phyloP scores from a whole-genome alignment of 2,797 vertebrate genomes.

The Linurgus olivaceus region DNA sequence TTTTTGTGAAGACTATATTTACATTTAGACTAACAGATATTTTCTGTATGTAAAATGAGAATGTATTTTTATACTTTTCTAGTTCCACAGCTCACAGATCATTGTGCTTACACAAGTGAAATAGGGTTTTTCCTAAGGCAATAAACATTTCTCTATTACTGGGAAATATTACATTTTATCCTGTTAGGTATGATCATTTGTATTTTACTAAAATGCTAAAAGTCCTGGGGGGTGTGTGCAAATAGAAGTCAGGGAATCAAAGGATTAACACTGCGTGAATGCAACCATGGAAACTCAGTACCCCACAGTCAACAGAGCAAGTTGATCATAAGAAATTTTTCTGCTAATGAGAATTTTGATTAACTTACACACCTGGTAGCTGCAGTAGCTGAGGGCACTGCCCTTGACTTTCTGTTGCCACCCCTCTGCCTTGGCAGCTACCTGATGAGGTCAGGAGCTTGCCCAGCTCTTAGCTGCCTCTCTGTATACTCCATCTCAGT shows the following conservation, averaged over 20 bases:
- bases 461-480: background rate
- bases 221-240: background rate
- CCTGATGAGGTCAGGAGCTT: rapidly evolving
- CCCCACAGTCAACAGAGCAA: background rate
- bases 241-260: background rate
- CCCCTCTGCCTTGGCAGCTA: background rate
- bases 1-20: background rate
- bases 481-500: background rate
- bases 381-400: background rate
- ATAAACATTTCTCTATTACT: background rate
- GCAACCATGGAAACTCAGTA: background rate
- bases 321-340: background rate
- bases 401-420: background rate
- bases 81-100: constrained; percentile 25
- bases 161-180: background rate
- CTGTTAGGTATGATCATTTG: background rate
- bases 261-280: background rate
- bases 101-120: background rate
- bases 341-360: background rate
- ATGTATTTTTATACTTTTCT: constrained; percentile 13
- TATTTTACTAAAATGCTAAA: background rate
- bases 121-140: background rate
- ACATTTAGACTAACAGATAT: background rate
- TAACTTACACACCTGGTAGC: background rate
- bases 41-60: background rate